A percentile compares a stretch with the other conserved stretches of the same genome.
These are phyloP conservation scores for Aporophyla lueneburgensis DNA, from an alignment of 2,888 invertebrate genomes.

Conservation along the genomic window DNA sequence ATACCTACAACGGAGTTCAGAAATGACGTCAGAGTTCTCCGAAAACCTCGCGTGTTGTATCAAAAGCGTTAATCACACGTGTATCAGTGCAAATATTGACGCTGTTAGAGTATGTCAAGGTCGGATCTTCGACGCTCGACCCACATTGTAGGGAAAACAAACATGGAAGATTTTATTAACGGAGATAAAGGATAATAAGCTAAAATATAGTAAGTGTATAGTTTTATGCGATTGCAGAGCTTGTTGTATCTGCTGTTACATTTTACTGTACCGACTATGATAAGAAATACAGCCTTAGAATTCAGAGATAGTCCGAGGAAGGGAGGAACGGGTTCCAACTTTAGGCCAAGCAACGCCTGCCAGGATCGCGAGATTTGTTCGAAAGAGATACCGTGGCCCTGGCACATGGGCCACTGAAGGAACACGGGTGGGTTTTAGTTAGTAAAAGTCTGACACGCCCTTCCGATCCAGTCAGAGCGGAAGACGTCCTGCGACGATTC, in stretches of 20 bases:
- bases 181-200: conserved; percentile 25
- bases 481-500: too few species aligned
- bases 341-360: background rate
- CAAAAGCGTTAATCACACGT: conserved; percentile 46
- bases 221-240: conserved; percentile 13
- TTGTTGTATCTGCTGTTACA: conserved; percentile 7
- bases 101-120: conserved; percentile 51
- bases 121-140: conserved; percentile 28
- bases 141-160: conserved; percentile 53
- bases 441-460: too few species aligned
- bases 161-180: conserved; percentile 42
- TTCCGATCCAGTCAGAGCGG: too few species aligned
- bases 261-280: background rate
- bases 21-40: conserved; percentile 26
- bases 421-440: too few species aligned
- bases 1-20: conserved; percentile 17
- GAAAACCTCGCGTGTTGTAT: conserved; percentile 31
- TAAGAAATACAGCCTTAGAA: background rate
- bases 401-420: too few species aligned
- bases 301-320: background rate
- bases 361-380: too few species aligned
- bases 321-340: background rate
- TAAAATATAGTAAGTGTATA: background rate
- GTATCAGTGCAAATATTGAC: conserved; percentile 50
- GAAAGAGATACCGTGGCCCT: too few species aligned